These are phyloP conservation scores for Cheilosia soror DNA, from an alignment of 2,888 invertebrate species.

Conservation along the genomic window DNA sequence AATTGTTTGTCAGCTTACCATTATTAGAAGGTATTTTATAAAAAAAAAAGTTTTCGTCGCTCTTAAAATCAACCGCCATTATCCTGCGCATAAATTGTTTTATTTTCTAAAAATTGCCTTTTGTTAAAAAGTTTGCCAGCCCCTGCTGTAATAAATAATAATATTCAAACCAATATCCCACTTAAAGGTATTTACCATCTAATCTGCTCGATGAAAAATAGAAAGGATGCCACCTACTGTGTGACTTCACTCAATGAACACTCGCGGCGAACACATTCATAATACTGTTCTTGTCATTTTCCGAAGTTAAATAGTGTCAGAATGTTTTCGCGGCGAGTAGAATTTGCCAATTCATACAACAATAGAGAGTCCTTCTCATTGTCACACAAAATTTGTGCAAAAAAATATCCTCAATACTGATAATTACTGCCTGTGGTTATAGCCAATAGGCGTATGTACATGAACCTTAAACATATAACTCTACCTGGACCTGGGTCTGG, in stretches of 20 bases:
- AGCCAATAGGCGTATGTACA: background rate
- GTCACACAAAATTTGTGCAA: constrained; percentile 3
- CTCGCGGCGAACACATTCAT: constrained; percentile 3
- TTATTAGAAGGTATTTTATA: no score
- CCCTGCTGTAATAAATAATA: background rate
- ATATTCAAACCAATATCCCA: background rate
- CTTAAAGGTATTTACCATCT: background rate
- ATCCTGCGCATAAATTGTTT: no score
- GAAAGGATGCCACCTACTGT: constrained; percentile 29
- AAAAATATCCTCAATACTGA: background rate
- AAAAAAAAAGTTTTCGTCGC: no score
- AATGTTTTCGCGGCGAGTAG: background rate
- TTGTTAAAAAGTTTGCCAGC: background rate
- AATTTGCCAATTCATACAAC: background rate
- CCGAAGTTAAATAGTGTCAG: background rate
- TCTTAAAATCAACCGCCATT: no score
- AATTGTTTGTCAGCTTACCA: no score
- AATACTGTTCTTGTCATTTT: background rate
- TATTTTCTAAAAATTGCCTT: no score
- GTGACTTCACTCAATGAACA: constrained; percentile 21
- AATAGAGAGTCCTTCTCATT: background rate
- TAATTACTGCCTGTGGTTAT: constrained; percentile 28
- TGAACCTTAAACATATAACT: no score
- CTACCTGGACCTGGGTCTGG: no score
- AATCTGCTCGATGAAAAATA: background rate